Percentiles rank a stretch among this genome's conserved stretches.
Conservation (phyloP, 2,888 invertebrate genomes). For the Rutpela maculata region DNA sequence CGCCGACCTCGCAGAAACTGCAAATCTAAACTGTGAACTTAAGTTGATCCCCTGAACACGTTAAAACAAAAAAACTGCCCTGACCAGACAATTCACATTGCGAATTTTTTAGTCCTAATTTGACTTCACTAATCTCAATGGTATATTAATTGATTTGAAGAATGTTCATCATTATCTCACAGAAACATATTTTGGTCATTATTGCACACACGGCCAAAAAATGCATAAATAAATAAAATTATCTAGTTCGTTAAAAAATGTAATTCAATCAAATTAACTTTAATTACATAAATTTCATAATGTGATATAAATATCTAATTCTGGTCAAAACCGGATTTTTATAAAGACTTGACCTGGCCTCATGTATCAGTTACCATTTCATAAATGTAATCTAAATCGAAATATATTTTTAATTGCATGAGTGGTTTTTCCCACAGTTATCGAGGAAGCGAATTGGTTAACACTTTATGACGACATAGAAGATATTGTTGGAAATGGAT, state of each 20-base stretch:
- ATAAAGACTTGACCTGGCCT: conserved; percentile 9
- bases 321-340: neutral
- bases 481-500: conserved; percentile 79
- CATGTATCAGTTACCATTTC: conserved; percentile 7
- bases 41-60: no score
- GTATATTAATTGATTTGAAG: neutral
- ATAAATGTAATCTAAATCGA: neutral
- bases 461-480: conserved; percentile 85
- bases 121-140: no score
- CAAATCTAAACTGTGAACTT: no score
- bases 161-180: neutral
- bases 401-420: conserved; percentile 9
- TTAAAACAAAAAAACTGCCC: no score
- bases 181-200: neutral
- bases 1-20: no score
- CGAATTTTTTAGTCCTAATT: no score
- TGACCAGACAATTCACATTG: no score
- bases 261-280: conserved; percentile 8
- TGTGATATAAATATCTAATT: neutral
- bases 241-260: neutral
- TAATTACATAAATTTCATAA: neutral
- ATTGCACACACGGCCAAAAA: neutral
- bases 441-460: conserved; percentile 95
- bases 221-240: neutral
- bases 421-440: conserved; percentile 77